These are phyloP conservation scores for Clarias magur DNA, from an alignment of 2,113 vertebrate species.

Conservation along the genomic window DNA sequence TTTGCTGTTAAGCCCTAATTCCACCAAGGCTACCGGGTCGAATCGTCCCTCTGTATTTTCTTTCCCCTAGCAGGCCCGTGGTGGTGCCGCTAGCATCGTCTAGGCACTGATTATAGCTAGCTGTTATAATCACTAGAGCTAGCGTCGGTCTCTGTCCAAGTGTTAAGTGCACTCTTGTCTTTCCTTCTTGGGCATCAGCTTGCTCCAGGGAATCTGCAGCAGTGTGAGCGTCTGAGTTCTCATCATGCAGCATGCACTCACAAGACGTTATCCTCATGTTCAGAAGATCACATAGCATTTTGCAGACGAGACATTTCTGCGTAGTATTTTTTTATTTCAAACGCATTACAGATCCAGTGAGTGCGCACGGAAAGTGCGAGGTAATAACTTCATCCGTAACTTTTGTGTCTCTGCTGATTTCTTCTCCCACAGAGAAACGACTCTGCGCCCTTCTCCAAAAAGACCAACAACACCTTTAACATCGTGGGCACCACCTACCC, in stretches of 20 bases:
- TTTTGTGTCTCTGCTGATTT: slow-evolving; percentile 50
- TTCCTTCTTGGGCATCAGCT: not conserved
- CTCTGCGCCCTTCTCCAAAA: slow-evolving; percentile 87
- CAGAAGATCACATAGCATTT: not conserved
- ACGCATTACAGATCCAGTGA: too few species aligned
- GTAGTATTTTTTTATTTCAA: not conserved
- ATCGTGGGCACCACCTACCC: slow-evolving; percentile 97
- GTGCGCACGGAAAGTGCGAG: not conserved
- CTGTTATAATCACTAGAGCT: not conserved
- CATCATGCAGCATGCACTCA: not conserved
- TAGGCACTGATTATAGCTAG: not conserved
- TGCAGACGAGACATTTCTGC: not conserved
- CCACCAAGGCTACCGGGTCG: not conserved
- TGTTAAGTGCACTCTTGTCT: not conserved
- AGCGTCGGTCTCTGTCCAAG: not conserved
- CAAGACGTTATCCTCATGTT: not conserved
- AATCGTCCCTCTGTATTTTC: not conserved
- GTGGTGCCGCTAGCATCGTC: not conserved
- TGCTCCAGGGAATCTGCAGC: not conserved
- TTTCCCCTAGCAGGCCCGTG: not conserved
- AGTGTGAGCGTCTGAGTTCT: not conserved
- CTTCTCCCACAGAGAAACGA: slow-evolving; percentile 84
- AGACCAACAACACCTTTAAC: slow-evolving; percentile 97
- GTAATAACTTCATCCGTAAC: not conserved
- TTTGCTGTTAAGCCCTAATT: not conserved